Evolutionary conservation across 2,113 vertebrate genomes (phyloP).

Genomic region (Cynopterus brachyotis): DNA sequence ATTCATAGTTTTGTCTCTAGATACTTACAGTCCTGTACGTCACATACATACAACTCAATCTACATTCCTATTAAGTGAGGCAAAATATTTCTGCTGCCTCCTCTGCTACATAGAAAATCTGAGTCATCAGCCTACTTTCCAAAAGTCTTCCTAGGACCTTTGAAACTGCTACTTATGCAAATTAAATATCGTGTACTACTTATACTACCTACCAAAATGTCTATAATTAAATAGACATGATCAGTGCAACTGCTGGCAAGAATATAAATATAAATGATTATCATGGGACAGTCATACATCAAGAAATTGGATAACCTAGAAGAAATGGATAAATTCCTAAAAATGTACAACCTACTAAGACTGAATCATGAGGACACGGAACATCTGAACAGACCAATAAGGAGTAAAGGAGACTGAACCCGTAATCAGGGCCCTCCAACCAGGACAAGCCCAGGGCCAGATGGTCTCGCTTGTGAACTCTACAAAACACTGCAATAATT

Average conservation of each 20-base stretch:
- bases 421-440: not conserved
- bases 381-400: not conserved
- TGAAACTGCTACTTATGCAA: slow-evolving; percentile 19
- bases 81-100: slow-evolving; percentile 18
- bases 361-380: not conserved
- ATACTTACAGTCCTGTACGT: not conserved
- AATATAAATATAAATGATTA: not conserved
- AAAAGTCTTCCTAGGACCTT: not conserved
- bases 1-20: not conserved
- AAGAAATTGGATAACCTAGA: not conserved
- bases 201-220: not conserved
- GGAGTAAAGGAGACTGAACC: not conserved
- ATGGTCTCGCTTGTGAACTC: not conserved
- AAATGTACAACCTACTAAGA: not conserved
- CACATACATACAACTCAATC: not conserved
- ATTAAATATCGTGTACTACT: not conserved
- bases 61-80: not conserved
- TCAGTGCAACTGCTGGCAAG: not conserved
- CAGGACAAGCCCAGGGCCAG: not conserved
- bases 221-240: not conserved
- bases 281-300: not conserved
- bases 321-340: not conserved
- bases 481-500: not conserved
- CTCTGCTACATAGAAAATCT: not conserved
- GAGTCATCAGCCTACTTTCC: not conserved